Evolutionary conservation across 2,888 invertebrate genomes (phyloP), one percentile per base, ranked within the genome.

Genomic region (Caenorhabditis plicata): DNA sequence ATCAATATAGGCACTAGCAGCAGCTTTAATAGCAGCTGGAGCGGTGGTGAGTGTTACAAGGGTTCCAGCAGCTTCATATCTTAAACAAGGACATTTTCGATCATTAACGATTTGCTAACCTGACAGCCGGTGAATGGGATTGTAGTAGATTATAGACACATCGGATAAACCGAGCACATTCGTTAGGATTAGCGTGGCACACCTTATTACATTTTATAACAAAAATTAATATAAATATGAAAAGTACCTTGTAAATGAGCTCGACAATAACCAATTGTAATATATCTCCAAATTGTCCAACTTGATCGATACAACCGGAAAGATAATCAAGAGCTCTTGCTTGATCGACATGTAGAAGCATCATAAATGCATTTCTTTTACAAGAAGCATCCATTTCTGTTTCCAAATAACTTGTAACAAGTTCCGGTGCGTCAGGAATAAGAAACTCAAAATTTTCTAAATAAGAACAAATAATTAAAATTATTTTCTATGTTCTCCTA

Each of bases 321-420:
- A 99, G 85, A 83, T 95, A 98, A 50, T 90, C 87, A 33, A 99
- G 85, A 0, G 98, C 98, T 35, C 90, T 63, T 17, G 73, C 68
- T 44, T 86, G 85, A 82, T 98, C 95, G 0, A 94, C 95, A 81
- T 98, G 96, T 20, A 98, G 86, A 35, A 98, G 85, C 96, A 98
- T 98, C 68, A 99, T 87, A 84, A 98, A 98, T 0, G 98, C 98
- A 82, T 99, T 99, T 56, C 98, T 86, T 83, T 96, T 93, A 84
- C 98, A 98, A 0, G 94, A 94, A 90, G 96, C 95, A 81, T 99
- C 98, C 82, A 96, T 94, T 80, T 99, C 98, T 0, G 88, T 88
- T 78, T 96, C 95, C 73, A 99, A 85, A 84, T 94, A 94, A 71
- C 87, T 90, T 3, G 91, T 92, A 52, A 99, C 89, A 64, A 96